A percentile compares a stretch with the other conserved stretches of the same genome.
phyloP scores from a whole-genome alignment of 2,888 invertebrate species.

The Mallateleia sp. region DNA sequence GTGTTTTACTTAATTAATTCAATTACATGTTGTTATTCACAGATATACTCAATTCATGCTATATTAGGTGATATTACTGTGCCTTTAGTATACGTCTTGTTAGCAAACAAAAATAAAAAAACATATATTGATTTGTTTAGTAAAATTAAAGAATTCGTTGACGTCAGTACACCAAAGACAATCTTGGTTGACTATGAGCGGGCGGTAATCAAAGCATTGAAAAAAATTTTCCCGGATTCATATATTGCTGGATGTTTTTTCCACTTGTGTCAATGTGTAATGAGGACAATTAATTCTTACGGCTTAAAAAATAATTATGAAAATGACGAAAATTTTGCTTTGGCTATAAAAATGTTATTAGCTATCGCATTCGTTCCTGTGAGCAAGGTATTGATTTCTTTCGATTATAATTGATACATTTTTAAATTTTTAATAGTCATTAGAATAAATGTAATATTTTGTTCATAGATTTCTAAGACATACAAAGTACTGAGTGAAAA shows the following conservation, averaged over 20 bases:
- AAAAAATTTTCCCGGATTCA: not conserved
- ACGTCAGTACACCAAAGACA: not conserved
- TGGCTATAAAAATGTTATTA: not conserved
- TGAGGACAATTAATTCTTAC: too few species aligned
- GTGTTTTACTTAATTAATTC: too few species aligned
- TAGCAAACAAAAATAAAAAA: not conserved
- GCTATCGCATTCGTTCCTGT: too few species aligned
- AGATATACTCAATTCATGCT: not conserved
- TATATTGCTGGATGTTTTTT: not conserved
- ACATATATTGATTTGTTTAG: not conserved
- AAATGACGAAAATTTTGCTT: not conserved
- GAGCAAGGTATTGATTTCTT: too few species aligned
- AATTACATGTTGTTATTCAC: not conserved
- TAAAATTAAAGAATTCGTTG: constrained; percentile 8
- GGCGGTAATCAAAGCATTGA: not conserved
- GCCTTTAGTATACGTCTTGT: not conserved
- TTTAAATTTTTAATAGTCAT: too few species aligned
- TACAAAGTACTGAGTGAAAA: too few species aligned
- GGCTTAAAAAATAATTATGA: not conserved
- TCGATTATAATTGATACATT: too few species aligned
- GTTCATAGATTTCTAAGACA: too few species aligned
- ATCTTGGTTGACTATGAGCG: not conserved
- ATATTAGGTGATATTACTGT: not conserved
- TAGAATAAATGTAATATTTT: too few species aligned
- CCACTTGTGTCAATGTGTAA: not conserved